A percentile compares a stretch with the other conserved stretches of the same genome.
Conservation (phyloP, 1,140 invertebrate genomes). For the Drosophila biarmipes region DNA sequence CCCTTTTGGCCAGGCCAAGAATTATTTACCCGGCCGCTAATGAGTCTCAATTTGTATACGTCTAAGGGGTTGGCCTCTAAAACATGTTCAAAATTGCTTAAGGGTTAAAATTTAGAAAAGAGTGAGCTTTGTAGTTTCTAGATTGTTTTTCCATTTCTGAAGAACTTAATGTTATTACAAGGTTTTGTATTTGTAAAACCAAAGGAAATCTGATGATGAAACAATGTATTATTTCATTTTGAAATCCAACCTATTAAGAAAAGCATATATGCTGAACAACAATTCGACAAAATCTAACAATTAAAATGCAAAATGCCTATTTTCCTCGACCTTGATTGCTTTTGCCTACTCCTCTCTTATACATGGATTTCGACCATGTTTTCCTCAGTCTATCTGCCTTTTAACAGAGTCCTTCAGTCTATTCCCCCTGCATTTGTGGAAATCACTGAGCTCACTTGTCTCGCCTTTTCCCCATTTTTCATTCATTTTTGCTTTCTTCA, state of each 20-base stretch:
- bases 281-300: background rate
- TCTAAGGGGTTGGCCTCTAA: slow-evolving; percentile 8
- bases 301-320: slow-evolving; percentile 3
- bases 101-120: slow-evolving; percentile 7
- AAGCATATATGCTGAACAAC: background rate
- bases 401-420: slow-evolving; percentile 5
- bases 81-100: slow-evolving; percentile 12
- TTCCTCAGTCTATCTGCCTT: background rate
- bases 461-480: slow-evolving; percentile 8
- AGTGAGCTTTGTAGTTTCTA: too few species aligned
- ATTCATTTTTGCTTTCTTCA: slow-evolving; percentile 33
- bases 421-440: background rate
- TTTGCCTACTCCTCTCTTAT: background rate
- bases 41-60: slow-evolving; percentile 60
- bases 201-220: background rate
- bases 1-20: slow-evolving; percentile 3
- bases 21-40: slow-evolving; percentile 54
- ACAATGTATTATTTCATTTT: background rate
- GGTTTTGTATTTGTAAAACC: too few species aligned
- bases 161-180: too few species aligned
- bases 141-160: too few species aligned
- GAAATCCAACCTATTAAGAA: too few species aligned
- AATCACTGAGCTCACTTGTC: slow-evolving; percentile 15
- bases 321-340: background rate
- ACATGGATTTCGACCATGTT: background rate